These are phyloP conservation scores for Zaprionus vittiger DNA, from an alignment of 1,140 invertebrate genomes.

Conservation along the genomic window DNA sequence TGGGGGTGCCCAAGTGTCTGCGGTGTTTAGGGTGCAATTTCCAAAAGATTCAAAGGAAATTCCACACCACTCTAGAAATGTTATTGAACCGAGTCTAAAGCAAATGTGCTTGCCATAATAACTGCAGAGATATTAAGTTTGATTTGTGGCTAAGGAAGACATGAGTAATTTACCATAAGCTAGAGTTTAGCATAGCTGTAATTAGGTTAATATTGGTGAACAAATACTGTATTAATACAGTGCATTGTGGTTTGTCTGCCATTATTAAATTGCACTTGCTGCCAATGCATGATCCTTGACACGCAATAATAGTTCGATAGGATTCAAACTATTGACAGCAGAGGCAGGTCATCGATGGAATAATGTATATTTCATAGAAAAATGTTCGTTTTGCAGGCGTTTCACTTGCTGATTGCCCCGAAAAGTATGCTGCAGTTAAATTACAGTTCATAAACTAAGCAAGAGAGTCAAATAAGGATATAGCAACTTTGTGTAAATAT, in stretches of 20 bases:
- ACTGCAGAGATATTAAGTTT: background rate
- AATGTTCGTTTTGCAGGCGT: too few species aligned
- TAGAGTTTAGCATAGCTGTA: background rate
- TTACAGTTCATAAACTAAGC: background rate
- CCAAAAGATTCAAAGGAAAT: background rate
- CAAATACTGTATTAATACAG: background rate
- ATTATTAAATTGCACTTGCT: too few species aligned
- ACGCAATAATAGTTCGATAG: too few species aligned
- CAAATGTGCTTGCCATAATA: background rate
- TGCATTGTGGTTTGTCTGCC: background rate
- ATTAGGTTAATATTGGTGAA: background rate
- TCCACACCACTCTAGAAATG: background rate
- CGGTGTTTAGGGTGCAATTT: conserved; percentile 5
- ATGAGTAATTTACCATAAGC: background rate
- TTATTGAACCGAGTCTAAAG: background rate
- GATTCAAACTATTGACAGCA: too few species aligned
- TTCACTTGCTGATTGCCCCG: background rate
- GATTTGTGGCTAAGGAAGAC: background rate
- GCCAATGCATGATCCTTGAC: too few species aligned
- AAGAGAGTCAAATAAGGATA: too few species aligned
- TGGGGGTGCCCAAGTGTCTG: conserved; percentile 24
- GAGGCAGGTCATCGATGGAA: too few species aligned
- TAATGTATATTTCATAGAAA: too few species aligned
- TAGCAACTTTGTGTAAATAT: too few species aligned
- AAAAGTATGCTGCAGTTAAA: background rate